A percentile compares a stretch with the other conserved stretches of the same genome.
Evolutionary conservation across 2,797 vertebrate genomes (phyloP).

Genomic region (Petrocephalus schoutedeni): DNA sequence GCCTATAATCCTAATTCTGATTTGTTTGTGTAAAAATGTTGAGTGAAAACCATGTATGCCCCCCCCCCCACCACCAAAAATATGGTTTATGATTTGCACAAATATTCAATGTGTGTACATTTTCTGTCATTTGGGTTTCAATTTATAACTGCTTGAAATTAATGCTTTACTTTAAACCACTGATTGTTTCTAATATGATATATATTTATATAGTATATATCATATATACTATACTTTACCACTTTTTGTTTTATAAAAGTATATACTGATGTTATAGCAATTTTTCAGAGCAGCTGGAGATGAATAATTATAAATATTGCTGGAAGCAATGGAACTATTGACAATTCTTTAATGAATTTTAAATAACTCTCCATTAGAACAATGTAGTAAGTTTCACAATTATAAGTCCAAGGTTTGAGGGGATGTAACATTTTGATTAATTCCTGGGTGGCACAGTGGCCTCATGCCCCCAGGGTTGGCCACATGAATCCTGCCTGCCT

Average conservation of each 20-base stretch:
- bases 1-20: neutral
- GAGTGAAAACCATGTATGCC: neutral
- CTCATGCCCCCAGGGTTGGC: neutral
- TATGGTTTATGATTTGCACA: neutral
- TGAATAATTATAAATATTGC: neutral
- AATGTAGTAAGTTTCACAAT: neutral
- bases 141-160: too few relatives aligned
- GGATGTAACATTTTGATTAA: neutral
- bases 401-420: neutral
- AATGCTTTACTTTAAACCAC: too few relatives aligned
- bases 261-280: neutral
- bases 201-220: neutral
- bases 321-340: neutral
- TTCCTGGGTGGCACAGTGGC: neutral
- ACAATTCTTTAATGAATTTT: neutral
- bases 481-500: neutral
- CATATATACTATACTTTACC: neutral
- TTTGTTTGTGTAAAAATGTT: neutral
- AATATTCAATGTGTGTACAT: neutral
- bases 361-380: neutral
- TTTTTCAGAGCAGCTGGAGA: neutral
- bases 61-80: neutral
- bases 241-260: neutral
- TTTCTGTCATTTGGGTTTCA: neutral
- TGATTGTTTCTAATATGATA: neutral